Evolutionary conservation across 2,797 vertebrate species (phyloP), one percentile per base, ranked within the genome.

Genomic region (Phataginus tetradactyla): DNA sequence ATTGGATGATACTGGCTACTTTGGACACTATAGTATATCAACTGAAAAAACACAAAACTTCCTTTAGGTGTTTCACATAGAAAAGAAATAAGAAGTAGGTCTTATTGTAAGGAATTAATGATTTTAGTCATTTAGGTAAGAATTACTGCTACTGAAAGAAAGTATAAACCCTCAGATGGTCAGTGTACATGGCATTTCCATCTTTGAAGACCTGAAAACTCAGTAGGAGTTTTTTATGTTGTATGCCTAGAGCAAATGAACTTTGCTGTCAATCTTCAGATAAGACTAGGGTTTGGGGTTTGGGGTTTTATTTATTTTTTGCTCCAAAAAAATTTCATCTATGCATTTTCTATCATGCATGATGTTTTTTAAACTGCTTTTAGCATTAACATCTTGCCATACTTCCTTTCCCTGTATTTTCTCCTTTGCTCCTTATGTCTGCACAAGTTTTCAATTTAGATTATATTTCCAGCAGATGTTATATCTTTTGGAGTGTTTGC

Each of bases 371-470:
- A 94, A 78, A 79, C 90, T 96, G 84, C 92, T 98, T 98, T 98
- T 92, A 97, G 72, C 93, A 97, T 98, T 98, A 97, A 95, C 68
- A 95, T 98, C 94, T 98, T 96, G 88, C 96, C 93, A 92, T 97
- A 91, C 74, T 98, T 98, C 96, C 95, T 98, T 94, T 95, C 96
- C 98, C 83, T 97, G 18, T 66, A 97, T 96, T 96, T 96, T 89
- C 84, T 97, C 94, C 92, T 51, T 75, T 39, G 61, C 27, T 90
- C 49, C 49, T 81, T 86, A 78, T 77, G 89, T 84, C 63, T 96
- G 42, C 98, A 97, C 96, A 98, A 39, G 93, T 98, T 99, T 98
- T 97, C 97, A 98, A 97, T 98, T 98, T 98, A 98, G 86, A 97
- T 95, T 98, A 79, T 97, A 94, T 97, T 98, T 97, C 95, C 95